Conservation (phyloP, 2,113 vertebrate species). For the Serinus canaria region DNA sequence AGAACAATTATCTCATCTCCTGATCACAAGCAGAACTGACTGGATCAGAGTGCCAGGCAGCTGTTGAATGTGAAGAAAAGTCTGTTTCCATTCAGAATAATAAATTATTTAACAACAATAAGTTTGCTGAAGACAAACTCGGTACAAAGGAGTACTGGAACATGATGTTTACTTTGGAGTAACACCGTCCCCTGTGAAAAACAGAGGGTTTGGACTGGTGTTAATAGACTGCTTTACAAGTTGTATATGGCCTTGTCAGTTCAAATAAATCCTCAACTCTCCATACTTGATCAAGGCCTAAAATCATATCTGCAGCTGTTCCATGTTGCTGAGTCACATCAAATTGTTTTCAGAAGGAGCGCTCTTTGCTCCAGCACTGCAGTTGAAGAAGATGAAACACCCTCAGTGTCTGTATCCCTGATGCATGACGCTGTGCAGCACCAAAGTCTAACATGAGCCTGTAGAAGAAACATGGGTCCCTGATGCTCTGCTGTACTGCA, state of each 20-base stretch:
- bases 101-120: background rate
- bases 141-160: background rate
- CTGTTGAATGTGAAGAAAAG: background rate
- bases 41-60: background rate
- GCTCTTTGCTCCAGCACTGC: background rate
- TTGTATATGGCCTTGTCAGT: background rate
- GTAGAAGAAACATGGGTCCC: background rate
- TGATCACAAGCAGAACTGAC: background rate
- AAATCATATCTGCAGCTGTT: conserved; percentile 44
- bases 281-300: background rate
- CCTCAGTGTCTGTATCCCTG: background rate
- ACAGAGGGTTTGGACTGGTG: background rate
- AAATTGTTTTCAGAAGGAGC: conserved; percentile 15
- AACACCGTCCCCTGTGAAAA: background rate
- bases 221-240: background rate
- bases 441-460: fast-evolving
- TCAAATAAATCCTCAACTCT: background rate
- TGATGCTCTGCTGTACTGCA: background rate
- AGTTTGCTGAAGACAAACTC: background rate
- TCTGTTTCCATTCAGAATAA: background rate
- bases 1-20: background rate
- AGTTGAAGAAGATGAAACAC: background rate
- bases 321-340: background rate
- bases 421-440: background rate
- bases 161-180: background rate